Evolutionary conservation across 2,113 vertebrate genomes (phyloP).

Genomic region (Columba livia): DNA sequence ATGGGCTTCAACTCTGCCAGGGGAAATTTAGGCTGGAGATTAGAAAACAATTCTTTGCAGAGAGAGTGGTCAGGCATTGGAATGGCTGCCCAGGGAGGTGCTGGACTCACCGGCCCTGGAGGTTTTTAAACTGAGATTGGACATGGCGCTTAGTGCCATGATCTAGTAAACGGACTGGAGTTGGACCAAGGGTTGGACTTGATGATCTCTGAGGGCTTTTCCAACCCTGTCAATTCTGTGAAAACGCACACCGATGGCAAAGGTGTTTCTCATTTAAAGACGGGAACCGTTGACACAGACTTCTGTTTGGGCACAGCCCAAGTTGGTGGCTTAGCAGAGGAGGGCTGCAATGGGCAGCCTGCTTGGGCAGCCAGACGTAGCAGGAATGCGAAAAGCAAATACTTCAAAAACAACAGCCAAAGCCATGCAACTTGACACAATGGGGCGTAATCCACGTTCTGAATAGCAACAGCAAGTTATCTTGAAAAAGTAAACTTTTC

Average conservation of each 20-base stretch:
- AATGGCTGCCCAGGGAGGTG: no score
- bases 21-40: no score
- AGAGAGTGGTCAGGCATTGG: no score
- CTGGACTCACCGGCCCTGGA: no score
- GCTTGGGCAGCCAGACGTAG: background rate
- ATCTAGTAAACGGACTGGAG: no score
- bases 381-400: background rate
- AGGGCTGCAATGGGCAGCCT: background rate
- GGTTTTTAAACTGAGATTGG: no score
- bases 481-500: background rate
- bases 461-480: background rate
- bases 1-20: background rate
- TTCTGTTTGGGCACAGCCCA: rapidly evolving
- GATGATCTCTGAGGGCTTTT: no score
- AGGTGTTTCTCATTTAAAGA: background rate
- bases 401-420: background rate
- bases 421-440: rapidly evolving
- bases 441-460: rapidly evolving
- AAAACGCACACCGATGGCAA: background rate
- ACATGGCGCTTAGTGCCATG: no score
- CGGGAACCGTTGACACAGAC: rapidly evolving
- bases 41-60: no score
- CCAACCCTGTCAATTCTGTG: no score
- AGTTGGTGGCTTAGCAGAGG: background rate
- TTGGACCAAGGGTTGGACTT: no score